These are phyloP conservation scores for Itoplectis maculator DNA, from an alignment of 2,888 invertebrate genomes.

Conservation along the genomic window DNA sequence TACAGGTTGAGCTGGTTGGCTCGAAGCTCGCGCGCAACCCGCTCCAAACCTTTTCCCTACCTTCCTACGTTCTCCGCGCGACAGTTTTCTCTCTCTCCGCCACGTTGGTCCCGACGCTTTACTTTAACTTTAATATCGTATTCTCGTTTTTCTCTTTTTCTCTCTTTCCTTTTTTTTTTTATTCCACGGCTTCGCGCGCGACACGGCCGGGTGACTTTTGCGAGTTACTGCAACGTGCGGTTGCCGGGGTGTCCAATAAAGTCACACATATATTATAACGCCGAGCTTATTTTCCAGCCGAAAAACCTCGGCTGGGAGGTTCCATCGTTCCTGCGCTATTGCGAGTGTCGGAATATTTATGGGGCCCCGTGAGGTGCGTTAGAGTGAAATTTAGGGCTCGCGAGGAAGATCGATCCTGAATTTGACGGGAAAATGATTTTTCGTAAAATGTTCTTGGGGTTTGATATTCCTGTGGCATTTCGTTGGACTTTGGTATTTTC, in stretches of 20 bases:
- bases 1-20: too few species aligned
- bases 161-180: neutral
- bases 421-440: too few species aligned
- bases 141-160: conserved; percentile 3
- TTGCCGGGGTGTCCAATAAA: conserved; percentile 16
- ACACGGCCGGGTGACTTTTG: neutral
- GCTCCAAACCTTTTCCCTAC: conserved; percentile 40
- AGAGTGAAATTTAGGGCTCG: neutral
- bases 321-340: neutral
- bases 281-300: neutral
- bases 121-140: conserved; percentile 48
- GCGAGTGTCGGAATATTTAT: neutral
- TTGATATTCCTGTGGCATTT: conserved; percentile 1
- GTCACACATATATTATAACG: conserved; percentile 8
- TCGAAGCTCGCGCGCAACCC: conserved; percentile 10
- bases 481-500: conserved; percentile 5
- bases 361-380: neutral
- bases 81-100: conserved; percentile 12
- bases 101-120: conserved; percentile 29
- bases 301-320: neutral
- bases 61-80: conserved; percentile 21
- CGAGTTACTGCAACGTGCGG: conserved; percentile 16
- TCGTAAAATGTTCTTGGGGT: neutral
- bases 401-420: neutral
- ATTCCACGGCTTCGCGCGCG: neutral